Base-by-base conservation (phyloP, 2,113 vertebrate genomes). In the Heterotis niloticus region DNA sequence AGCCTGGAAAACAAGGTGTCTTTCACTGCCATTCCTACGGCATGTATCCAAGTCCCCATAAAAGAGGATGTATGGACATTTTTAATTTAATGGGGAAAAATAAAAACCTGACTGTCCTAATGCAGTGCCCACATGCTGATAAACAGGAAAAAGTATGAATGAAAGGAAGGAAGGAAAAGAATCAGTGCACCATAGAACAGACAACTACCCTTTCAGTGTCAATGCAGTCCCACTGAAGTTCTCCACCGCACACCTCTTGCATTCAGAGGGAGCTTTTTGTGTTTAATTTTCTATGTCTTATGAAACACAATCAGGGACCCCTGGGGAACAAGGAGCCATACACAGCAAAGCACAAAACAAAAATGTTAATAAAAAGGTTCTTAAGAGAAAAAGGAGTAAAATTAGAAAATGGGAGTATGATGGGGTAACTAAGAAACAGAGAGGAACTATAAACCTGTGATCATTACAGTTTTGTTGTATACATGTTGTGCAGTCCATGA, bases 111-210 rank as follows among this genome's bases (percentile, higher is more conserved):
- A 68, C 64, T 76, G n/a, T 59, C 24, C 28, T 57, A 11, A 51
- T 26, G n/a, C 29, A 62, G 17, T 16, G 16, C 18, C 17, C 26
- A 23, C 77, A 72, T 56, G 77, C 29, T 77, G 62, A 28, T 54
- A 24, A 65, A 68, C 76, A 78, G 73, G 74, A 82, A 78, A 28
- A n/a, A 23, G 44, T 64, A 71, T 80, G 66, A 81, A 82, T 83
- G 51, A 9, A 51, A 78, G 79, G 62, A 82, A 82, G 78, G 60
- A 82, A 82, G 78, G 62, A 82, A 80, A 67, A 67, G 5, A 66
- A 34, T 24, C 59, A 20, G 57, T 70, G 23, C 14, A 34, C 18
- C 71, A 59, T 4, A 78, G 56, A 83, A 54, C 56, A 75, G 51
- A 78, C 72, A 80, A 65, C 23, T 28, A 65, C 51, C 64, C 24